These are phyloP conservation scores for Euwallacea fornicatus DNA, from an alignment of 1,140 invertebrate species.

Conservation along the genomic window DNA sequence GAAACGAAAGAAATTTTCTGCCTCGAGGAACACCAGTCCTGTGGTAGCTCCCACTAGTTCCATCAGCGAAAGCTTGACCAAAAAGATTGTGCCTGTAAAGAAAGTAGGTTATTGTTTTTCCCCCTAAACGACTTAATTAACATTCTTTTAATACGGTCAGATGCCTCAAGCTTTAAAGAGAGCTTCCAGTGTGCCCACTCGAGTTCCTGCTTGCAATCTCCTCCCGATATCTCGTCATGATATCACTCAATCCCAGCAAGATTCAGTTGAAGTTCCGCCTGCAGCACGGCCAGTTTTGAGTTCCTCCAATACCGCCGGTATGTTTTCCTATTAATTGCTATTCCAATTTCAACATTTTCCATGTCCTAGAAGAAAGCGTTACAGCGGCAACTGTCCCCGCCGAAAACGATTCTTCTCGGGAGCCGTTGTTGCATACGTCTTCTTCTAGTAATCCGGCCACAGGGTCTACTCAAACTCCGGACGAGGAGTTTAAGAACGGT, in stretches of 20 bases:
- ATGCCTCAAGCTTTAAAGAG: slow-evolving; percentile 58
- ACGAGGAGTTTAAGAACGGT: slow-evolving; percentile 48
- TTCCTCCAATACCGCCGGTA: not conserved
- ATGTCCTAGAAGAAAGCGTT: slow-evolving; percentile 51
- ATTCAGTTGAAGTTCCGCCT: slow-evolving; percentile 53
- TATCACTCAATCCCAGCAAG: slow-evolving; percentile 58
- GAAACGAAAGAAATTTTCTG: slow-evolving; percentile 78
- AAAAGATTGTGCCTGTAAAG: slow-evolving; percentile 40
- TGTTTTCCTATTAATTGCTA: not conserved
- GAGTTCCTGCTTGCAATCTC: slow-evolving; percentile 54
- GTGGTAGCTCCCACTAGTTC: slow-evolving; percentile 53
- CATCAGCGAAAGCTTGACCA: slow-evolving; percentile 40
- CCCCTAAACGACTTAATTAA: not conserved
- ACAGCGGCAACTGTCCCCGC: slow-evolving; percentile 36
- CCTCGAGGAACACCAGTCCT: slow-evolving; percentile 69
- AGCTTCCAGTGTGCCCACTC: slow-evolving; percentile 63
- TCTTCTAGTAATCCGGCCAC: slow-evolving; percentile 52
- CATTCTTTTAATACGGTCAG: not conserved
- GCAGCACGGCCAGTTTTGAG: slow-evolving; percentile 22
- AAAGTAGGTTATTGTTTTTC: slow-evolving; percentile 45
- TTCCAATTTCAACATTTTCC: not conserved
- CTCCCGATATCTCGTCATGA: slow-evolving; percentile 51
- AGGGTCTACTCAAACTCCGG: slow-evolving; percentile 52
- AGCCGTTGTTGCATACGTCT: slow-evolving; percentile 52
- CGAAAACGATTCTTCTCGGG: slow-evolving; percentile 47